Evolutionary conservation across 1,140 invertebrate species (phyloP), one percentile per base, ranked within the genome.

Genomic region (Temnothorax curvispinosus): DNA sequence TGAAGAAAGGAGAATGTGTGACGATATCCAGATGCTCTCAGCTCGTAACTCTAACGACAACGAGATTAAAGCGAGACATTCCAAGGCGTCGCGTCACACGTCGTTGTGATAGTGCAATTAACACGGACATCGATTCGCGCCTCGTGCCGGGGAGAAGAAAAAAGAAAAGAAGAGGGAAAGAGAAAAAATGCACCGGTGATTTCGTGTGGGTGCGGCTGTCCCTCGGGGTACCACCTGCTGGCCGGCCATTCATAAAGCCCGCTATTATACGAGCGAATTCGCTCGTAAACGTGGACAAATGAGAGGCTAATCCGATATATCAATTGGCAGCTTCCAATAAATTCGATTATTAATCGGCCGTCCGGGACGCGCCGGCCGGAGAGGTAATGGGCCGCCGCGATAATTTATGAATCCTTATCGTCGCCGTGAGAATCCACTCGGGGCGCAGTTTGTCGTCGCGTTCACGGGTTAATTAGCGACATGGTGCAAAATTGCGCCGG

Each of bases 261-360:
- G 50, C 50, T 69, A 74, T 67, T 76, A 78, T 65, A 87, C 76
- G 85, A 87, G 89, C 78, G 65, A 80, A 87, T 72, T 89, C 69
- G 80, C 78, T 87, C 78, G 78, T 85, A 84, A 89, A 89, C 85
- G 88, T 44, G 65, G 78, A 87, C 76, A 87, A 89, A 87, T 82
- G 88, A 58, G 44, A 50, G 72, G 71, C 56, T 89, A 90, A 90
- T 89, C 76, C 78, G 88, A 76, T 67, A 74, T 86, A 90, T 90
- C 87, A 89, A 90, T 90, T 81, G 88, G 35, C 88, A 47, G 54
- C 80, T 41, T 78, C 60, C 58, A 72, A 85, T 89, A 87, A 87
- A 87, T 80, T 87, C 65, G 64, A 72, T 87, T 82, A 87, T 89
- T 78, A 75, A 89, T 67, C 62, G 85, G 50, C 56, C 64, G 54